phyloP scores from a whole-genome alignment of 2,888 invertebrate genomes.

The Zhuqinia jingwanae region DNA sequence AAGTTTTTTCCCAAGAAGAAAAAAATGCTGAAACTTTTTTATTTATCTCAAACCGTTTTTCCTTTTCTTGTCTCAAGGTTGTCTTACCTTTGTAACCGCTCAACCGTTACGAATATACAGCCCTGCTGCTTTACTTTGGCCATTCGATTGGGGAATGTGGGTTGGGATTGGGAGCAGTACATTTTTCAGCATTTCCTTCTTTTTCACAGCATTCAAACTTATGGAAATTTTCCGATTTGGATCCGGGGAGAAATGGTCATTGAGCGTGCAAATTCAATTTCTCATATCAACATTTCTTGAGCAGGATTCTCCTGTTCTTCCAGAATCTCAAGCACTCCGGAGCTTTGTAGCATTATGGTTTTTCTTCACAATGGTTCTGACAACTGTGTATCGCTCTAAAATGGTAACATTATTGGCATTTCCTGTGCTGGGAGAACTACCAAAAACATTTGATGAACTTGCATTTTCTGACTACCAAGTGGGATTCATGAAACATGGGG shows the following conservation, averaged over 20 bases:
- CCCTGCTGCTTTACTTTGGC: conserved; percentile 70
- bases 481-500: conserved; percentile 75
- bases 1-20: conserved; percentile 10
- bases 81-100: conserved; percentile 73
- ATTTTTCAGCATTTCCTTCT: conserved; percentile 45
- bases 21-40: no score
- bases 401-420: conserved; percentile 69
- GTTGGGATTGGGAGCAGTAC: conserved; percentile 52
- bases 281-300: conserved; percentile 69
- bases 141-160: conserved; percentile 69
- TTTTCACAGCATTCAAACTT: conserved; percentile 47
- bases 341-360: conserved; percentile 67
- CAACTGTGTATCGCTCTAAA: conserved; percentile 69
- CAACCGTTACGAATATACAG: conserved; percentile 65
- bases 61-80: conserved; percentile 52
- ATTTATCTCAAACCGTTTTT: no score
- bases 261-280: conserved; percentile 64
- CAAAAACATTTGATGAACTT: conserved; percentile 68
- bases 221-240: conserved; percentile 47
- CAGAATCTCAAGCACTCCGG: conserved; percentile 47
- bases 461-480: conserved; percentile 65
- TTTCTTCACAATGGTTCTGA: conserved; percentile 70
- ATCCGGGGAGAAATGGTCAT: conserved; percentile 41
- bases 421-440: conserved; percentile 63
- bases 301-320: conserved; percentile 61